Evolutionary conservation across 2,888 invertebrate species (phyloP), one percentile per base, ranked within the genome.

Genomic region (Troides oblongomaculatus): DNA sequence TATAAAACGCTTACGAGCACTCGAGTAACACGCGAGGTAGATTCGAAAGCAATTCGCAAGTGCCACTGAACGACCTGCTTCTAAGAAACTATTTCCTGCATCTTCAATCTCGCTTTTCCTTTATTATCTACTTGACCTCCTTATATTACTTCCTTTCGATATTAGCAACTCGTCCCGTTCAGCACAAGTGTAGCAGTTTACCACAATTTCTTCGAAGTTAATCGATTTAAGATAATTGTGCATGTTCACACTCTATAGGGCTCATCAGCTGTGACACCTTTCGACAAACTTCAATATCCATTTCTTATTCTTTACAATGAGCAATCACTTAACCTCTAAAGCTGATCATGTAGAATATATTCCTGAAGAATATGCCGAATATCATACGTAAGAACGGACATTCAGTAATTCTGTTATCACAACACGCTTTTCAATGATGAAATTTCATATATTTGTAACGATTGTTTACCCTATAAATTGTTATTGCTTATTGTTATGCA

Each of bases 61-160:
- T 21, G 21, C 58, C 59, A 21, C 60, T 59, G 64, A 36, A 63
- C 5, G 63, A 64, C 50, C 61, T 43, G 64, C 59, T 70, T 66
- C 66, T 66, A 25, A 63, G 70, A 70, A 70, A 70, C 70, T 66
- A 70, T 70, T 70, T 70, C 70, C 70, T 66, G 65, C 65, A 58
- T 50, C 57, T 69, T 66, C 70, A 50, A 66, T 66, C 66, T 43
- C 66, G 63, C 66, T 56, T 63, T 59, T 66, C 63, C 70, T 66
- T 70, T 70, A 70, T 63, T 62, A 70, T 70, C 66, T 50, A 59
- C 66, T 70, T 70, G 70, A 70, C 70, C 70, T 39, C 70, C 59
- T 70, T 66, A 50, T 62, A 50, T n/a, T 63, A 25, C 70, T 60
- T 66, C 66, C 63, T 63, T 63, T 60, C 25, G 63, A 53, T 59